A percentile compares a stretch with the other conserved stretches of the same genome.
phyloP scores from a whole-genome alignment of 1,140 invertebrate species.

The Laupala kohalensis region DNA sequence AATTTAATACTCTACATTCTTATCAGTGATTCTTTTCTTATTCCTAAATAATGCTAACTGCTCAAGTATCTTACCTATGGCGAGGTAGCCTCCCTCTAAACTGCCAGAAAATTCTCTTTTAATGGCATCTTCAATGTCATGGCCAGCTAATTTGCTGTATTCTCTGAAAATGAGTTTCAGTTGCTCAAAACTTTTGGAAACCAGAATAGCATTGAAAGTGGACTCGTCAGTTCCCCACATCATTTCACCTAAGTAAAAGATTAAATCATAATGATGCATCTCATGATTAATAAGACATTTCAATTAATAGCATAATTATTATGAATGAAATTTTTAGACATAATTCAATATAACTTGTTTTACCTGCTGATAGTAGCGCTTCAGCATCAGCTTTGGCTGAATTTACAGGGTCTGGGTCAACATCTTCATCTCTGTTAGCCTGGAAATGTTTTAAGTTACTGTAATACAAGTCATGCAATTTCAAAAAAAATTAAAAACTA shows the following conservation, averaged over 20 bases:
- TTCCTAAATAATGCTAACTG: too few relatives aligned
- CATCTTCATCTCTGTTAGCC: constrained; percentile 34
- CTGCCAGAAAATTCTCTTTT: constrained; percentile 78
- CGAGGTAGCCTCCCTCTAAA: constrained; percentile 68
- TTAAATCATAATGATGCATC: neutral
- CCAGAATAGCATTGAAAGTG: constrained; percentile 67
- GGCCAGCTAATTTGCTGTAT: constrained; percentile 59
- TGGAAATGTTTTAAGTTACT: too few relatives aligned
- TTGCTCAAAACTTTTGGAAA: constrained; percentile 67
- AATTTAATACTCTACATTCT: too few relatives aligned
- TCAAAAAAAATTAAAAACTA: too few relatives aligned
- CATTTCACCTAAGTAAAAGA: constrained; percentile 37
- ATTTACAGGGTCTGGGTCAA: constrained; percentile 45
- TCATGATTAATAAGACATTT: too few relatives aligned
- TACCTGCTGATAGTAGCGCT: constrained; percentile 50
- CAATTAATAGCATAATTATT: too few relatives aligned
- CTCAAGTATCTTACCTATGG: constrained; percentile 65
- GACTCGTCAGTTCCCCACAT: constrained; percentile 81
- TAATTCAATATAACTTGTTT: neutral
- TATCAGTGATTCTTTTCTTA: neutral
- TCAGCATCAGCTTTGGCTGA: constrained; percentile 54
- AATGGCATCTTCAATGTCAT: constrained; percentile 74
- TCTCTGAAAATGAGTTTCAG: constrained; percentile 61
- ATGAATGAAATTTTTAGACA: too few relatives aligned
- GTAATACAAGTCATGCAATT: too few relatives aligned